Percentiles rank a stretch among this genome's conserved stretches.
phyloP scores from a whole-genome alignment of 2,113 vertebrate species.

The Capreolus pygargus region DNA sequence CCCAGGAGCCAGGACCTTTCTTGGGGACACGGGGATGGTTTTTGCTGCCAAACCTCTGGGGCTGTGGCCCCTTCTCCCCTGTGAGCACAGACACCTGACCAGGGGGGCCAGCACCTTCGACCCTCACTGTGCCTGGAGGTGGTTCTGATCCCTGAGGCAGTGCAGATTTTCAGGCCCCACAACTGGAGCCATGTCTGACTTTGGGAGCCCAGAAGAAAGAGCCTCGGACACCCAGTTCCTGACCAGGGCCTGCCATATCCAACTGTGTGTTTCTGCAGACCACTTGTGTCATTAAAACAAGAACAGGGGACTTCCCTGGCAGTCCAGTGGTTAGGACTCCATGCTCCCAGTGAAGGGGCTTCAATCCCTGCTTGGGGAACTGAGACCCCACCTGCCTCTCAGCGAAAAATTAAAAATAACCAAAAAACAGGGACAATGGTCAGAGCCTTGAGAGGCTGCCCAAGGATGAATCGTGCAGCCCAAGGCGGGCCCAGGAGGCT shows the following conservation, averaged over 20 bases:
- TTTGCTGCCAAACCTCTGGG: background rate
- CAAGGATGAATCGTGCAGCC: accelerated
- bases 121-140: background rate
- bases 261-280: accelerated
- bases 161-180: accelerated
- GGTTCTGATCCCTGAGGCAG: background rate
- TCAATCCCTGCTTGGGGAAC: background rate
- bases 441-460: background rate
- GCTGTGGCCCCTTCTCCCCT: background rate
- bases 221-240: background rate
- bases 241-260: background rate
- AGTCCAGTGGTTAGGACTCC: background rate
- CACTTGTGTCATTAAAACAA: background rate
- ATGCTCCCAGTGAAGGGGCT: background rate
- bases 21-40: background rate
- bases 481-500: accelerated
- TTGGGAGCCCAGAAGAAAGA: background rate
- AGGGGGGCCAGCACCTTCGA: background rate
- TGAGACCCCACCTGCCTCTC: background rate
- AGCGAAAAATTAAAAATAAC: background rate
- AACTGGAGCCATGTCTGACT: background rate
- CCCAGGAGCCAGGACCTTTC: background rate
- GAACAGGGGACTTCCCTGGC: background rate
- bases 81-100: background rate
- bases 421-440: background rate